A percentile compares a stretch with the other conserved stretches of the same genome.
These are phyloP conservation scores for Stegodyphus mimosarum DNA, from an alignment of 1,140 invertebrate genomes.

Conservation along the genomic window DNA sequence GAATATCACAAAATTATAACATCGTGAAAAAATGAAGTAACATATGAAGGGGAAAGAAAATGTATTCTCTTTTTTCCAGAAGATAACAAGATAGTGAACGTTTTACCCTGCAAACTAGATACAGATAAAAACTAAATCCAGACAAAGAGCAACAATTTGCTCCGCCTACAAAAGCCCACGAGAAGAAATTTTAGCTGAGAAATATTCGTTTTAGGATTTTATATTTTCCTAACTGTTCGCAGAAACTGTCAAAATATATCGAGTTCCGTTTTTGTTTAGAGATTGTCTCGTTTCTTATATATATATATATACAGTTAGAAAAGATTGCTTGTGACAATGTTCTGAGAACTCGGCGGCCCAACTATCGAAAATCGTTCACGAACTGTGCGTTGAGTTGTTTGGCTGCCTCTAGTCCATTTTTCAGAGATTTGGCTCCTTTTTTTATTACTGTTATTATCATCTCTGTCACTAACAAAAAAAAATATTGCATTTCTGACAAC, in stretches of 20 bases:
- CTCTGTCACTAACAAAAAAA: neutral
- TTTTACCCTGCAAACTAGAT: no score
- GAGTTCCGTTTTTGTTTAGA: neutral
- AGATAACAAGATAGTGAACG: no score
- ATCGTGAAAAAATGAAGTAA: no score
- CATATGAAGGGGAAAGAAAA: no score
- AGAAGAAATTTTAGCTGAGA: no score
- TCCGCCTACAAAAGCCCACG: no score
- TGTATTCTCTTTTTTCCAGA: no score
- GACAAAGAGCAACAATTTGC: no score
- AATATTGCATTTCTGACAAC: neutral
- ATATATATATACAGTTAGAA: constrained; percentile 9
- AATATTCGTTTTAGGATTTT: no score
- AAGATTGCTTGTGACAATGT: constrained; percentile 32
- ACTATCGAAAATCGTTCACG: constrained; percentile 47
- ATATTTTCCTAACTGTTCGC: neutral
- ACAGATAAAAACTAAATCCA: no score
- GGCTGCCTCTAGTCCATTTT: neutral
- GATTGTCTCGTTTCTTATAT: neutral
- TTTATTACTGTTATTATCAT: neutral
- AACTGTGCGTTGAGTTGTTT: neutral
- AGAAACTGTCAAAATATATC: neutral
- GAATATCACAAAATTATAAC: no score
- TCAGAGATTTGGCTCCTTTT: neutral
- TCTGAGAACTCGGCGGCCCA: constrained; percentile 1